Evolutionary conservation across 2,888 invertebrate genomes (phyloP).

Genomic region (Itoplectis maculator): DNA sequence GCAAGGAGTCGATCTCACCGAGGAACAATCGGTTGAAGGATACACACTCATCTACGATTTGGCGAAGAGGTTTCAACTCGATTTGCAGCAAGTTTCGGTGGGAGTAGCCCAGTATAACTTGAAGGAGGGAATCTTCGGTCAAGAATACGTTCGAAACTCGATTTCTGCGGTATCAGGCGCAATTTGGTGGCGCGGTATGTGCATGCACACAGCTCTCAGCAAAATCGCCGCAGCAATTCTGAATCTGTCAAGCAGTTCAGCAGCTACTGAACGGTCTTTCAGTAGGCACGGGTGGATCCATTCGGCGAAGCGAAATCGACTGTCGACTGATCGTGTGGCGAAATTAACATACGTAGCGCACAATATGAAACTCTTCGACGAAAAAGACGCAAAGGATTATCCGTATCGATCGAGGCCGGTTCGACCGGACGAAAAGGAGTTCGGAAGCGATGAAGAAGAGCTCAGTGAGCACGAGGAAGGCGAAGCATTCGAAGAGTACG

Average conservation of each 20-base stretch:
- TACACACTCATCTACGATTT: constrained; percentile 32
- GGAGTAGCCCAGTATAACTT: constrained; percentile 10
- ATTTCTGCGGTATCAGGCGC: constrained; percentile 14
- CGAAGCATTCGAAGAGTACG: constrained; percentile 4
- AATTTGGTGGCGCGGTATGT: constrained; percentile 69
- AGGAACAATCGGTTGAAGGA: constrained; percentile 31
- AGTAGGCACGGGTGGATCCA: constrained; percentile 73
- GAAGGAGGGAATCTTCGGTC: constrained; percentile 35
- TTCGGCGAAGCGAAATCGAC: constrained; percentile 71
- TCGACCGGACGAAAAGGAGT: not conserved
- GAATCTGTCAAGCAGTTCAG: constrained; percentile 13
- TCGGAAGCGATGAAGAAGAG: not conserved
- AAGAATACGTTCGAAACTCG: constrained; percentile 18
- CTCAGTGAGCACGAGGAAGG: not conserved
- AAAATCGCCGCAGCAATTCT: constrained; percentile 69
- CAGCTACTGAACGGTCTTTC: constrained; percentile 41
- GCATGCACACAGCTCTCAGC: constrained; percentile 62
- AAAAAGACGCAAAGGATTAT: constrained; percentile 17
- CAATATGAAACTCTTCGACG: constrained; percentile 48
- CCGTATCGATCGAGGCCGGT: not conserved
- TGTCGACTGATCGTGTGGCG: constrained; percentile 68
- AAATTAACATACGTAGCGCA: constrained; percentile 68
- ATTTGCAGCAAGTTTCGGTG: constrained; percentile 5
- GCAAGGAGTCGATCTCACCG: constrained; percentile 25
- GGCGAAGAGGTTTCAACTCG: constrained; percentile 11